Conservation (phyloP, 1,140 invertebrate species). For the Drosophila saltans region DNA sequence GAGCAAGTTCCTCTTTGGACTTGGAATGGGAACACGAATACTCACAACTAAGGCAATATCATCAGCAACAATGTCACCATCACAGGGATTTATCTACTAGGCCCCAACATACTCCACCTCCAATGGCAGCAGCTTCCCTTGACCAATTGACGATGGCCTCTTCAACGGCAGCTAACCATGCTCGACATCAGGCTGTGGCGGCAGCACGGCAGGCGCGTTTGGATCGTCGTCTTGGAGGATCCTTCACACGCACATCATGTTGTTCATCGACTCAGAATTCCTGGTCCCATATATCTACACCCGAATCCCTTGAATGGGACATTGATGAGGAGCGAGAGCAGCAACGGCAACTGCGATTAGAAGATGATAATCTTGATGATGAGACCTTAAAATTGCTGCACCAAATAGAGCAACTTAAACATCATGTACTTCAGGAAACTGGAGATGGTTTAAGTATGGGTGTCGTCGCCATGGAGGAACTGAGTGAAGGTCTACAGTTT, state of each 20-base stretch:
- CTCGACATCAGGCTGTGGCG: conserved; percentile 33
- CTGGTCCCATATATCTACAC: conserved; percentile 82
- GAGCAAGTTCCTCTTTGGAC: conserved; percentile 77
- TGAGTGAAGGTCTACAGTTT: conserved; percentile 53
- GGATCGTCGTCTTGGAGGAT: conserved; percentile 54
- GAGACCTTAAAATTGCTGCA: conserved; percentile 75
- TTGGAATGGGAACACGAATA: conserved; percentile 82
- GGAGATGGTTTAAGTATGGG: conserved; percentile 65
- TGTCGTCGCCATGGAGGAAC: conserved; percentile 44
- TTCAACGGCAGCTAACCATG: conserved; percentile 42
- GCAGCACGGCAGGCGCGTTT: conserved; percentile 35
- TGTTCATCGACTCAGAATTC: conserved; percentile 74
- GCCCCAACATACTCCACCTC: conserved; percentile 30
- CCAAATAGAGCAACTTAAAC: conserved; percentile 80
- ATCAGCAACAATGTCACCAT: conserved; percentile 35
- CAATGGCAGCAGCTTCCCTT: conserved; percentile 46
- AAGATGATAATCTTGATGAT: conserved; percentile 78
- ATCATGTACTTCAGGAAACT: conserved; percentile 77
- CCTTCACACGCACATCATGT: conserved; percentile 70
- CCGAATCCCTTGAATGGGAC: conserved; percentile 81
- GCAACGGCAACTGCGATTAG: conserved; percentile 57
- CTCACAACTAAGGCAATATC: conserved; percentile 59
- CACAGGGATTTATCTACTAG: conserved; percentile 11
- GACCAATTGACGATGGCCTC: conserved; percentile 55
- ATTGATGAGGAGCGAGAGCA: conserved; percentile 77